These are phyloP conservation scores for Drosophila teissieri DNA, from an alignment of 1,140 invertebrate genomes.

Conservation along the genomic window DNA sequence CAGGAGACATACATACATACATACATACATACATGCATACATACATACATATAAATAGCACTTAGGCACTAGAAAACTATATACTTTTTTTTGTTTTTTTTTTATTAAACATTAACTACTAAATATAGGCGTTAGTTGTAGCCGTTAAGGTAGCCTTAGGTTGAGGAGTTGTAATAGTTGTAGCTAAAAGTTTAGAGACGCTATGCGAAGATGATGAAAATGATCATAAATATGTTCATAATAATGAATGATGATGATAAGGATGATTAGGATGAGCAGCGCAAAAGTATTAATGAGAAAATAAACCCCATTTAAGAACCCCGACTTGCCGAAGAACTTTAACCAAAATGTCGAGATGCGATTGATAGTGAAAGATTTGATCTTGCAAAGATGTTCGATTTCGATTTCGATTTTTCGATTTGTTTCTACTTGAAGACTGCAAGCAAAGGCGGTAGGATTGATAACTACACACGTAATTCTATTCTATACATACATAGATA, in stretches of 20 bases:
- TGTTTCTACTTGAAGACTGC: slow-evolving; percentile 80
- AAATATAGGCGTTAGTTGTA: slow-evolving; percentile 47
- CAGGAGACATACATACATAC: slow-evolving; percentile 15
- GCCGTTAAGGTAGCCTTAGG: slow-evolving; percentile 15
- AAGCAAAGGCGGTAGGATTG: slow-evolving; percentile 69
- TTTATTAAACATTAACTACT: slow-evolving; percentile 18
- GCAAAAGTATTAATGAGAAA: slow-evolving; percentile 70
- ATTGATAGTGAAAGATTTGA: slow-evolving; percentile 56
- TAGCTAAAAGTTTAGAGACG: slow-evolving; percentile 79
- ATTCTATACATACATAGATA: slow-evolving; percentile 11
- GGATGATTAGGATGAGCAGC: slow-evolving; percentile 17
- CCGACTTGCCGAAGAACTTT: slow-evolving; percentile 62
- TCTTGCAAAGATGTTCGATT: slow-evolving; percentile 54
- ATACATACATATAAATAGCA: slow-evolving; percentile 20
- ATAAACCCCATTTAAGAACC: slow-evolving; percentile 3
- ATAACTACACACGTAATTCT: slow-evolving; percentile 52
- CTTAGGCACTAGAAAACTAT: slow-evolving; percentile 16
- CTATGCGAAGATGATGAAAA: slow-evolving; percentile 52
- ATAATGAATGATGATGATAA: slow-evolving; percentile 31
- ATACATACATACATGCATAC: slow-evolving; percentile 7
- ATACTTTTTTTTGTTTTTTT: slow-evolving; percentile 38
- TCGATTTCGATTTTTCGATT: slow-evolving; percentile 50
- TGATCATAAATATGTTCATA: slow-evolving; percentile 12
- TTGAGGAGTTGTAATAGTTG: slow-evolving; percentile 53
- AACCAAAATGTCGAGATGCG: slow-evolving; percentile 68